Base-by-base conservation (phyloP, 1,140 invertebrate species). In the Harpegnathos saltator region DNA sequence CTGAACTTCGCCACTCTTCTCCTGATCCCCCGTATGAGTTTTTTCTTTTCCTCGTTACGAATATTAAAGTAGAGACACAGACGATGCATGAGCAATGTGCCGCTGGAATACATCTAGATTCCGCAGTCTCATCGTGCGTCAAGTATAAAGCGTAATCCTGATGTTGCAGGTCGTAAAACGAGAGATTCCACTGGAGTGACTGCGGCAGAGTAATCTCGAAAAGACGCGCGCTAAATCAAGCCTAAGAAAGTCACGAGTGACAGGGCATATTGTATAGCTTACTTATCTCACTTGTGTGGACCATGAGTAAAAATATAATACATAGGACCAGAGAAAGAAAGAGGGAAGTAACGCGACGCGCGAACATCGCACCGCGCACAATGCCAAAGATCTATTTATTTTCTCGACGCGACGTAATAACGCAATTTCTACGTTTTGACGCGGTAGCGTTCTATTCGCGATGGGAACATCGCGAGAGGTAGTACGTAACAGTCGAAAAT, bases 141-240 rank as follows among this genome's bases (percentile, higher is more conserved):
- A 56, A 81, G 29, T 82, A 72, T 89, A 44, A 44, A 9, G 38
- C 38, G 38, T 44, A 44, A 44, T 22, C 29, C 38, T 52, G n/a
- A 69, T 78, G 81, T 92, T 93, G 17, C 90, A 94, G 93, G 85
- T 92, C 59, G 93, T 94, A 62, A 91, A 89, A 58, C 91, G 91
- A 44, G 91, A 94, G 69, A 93, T 94, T 90, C 93, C 93, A 81
- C 65, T 94, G 90, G 92, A 94, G 72, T 94, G 89, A 86, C 68
- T 52, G 48, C 44, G 65, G 65, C 56, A 38, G 19, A 59, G 24
- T 29, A 58, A 11, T 80, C 48, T 77, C 50, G 59, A 62, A 75
- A 77, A 52, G 26, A 24, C 56, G 50, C 12, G 50, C 59, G 4
- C 56, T 44, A 44, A 44, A 44, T 44, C 4, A 44, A 33, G 62